Base-by-base conservation (phyloP, 2,797 vertebrate species). In the Labeo calbasu region DNA sequence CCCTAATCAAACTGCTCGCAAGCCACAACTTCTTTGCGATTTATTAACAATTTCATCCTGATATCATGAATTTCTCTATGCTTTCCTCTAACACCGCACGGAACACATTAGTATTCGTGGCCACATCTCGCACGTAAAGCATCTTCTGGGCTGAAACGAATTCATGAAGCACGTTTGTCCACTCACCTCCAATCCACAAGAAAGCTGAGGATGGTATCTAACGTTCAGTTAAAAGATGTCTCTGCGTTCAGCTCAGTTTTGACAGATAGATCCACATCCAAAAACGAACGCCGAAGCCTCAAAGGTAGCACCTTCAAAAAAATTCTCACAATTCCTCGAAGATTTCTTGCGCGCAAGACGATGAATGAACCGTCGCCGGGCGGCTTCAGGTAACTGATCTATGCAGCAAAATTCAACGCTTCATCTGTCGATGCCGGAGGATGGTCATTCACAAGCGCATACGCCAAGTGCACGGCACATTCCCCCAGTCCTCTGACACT, bases 101-200 rank as follows among this genome's bases (percentile, higher is more conserved):
- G 46, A 81, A 53, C 65, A 11, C 79, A 87, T 87, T 82, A 81
- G 82, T 80, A 86, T 88, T 85, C 86, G 61, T 46, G 69, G 46
- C 86, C 85, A 77, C 85, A 85, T 59, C 85, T 75, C 85, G n/a
- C 76, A 23, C 19, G 51, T 68, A 83, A 79, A 73, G 59, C 50
- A 86, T 78, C n/a, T 46, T 85, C 61, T 23, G 61, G 23, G 77
- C 61, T 73, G 59, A 25, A 43, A 78, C 65, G 68, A 40, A 79
- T 65, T 80, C 82, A 80, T 82, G 25, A 50, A 77, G 78, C 36
- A 23, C 14, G n/a, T 73, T 57, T 71, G 15, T 75, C 79, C 87
- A 93, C 94, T 94, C 90, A 95, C 95, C 94, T 93, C 87, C 57
- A 79, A 82, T 87, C 84, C 78, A 69, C 84, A 87, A 87, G 83